phyloP scores from a whole-genome alignment of 2,113 vertebrate species.

The Phodopus roborovskii region DNA sequence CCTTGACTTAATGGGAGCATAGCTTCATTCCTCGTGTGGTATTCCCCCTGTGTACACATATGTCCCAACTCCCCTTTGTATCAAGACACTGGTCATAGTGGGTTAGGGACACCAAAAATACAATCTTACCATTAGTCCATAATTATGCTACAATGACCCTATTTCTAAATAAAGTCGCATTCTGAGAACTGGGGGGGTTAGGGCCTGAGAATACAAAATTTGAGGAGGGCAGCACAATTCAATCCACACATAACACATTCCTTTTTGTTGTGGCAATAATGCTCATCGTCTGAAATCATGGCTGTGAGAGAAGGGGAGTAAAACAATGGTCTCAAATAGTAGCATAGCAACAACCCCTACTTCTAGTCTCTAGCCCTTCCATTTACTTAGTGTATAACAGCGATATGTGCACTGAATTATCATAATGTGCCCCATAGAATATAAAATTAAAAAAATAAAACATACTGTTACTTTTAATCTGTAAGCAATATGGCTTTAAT shows the following conservation, averaged over 20 bases:
- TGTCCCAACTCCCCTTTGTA: background rate
- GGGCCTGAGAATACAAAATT: background rate
- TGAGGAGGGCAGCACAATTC: background rate
- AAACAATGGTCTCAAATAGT: slow-evolving; percentile 42
- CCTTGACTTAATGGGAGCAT: background rate
- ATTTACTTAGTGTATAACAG: background rate
- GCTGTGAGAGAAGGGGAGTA: slow-evolving; percentile 60
- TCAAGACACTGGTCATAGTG: background rate
- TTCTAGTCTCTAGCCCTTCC: slow-evolving; percentile 65
- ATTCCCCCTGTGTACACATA: background rate
- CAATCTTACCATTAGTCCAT: background rate
- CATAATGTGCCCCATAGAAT: background rate
- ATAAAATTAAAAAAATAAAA: background rate
- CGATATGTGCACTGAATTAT: background rate
- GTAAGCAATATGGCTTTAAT: background rate
- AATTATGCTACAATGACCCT: background rate
- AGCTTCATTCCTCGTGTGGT: background rate
- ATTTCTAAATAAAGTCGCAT: slow-evolving; percentile 36
- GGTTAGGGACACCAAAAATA: background rate
- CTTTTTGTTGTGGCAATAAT: slow-evolving; percentile 13
- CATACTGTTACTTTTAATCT: background rate
- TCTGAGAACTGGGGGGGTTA: background rate
- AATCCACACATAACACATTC: background rate
- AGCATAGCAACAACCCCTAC: slow-evolving; percentile 5
- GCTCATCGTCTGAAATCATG: slow-evolving; percentile 1